These are phyloP conservation scores for Sciurus niger DNA, from an alignment of 2,113 vertebrate species.

Conservation along the genomic window DNA sequence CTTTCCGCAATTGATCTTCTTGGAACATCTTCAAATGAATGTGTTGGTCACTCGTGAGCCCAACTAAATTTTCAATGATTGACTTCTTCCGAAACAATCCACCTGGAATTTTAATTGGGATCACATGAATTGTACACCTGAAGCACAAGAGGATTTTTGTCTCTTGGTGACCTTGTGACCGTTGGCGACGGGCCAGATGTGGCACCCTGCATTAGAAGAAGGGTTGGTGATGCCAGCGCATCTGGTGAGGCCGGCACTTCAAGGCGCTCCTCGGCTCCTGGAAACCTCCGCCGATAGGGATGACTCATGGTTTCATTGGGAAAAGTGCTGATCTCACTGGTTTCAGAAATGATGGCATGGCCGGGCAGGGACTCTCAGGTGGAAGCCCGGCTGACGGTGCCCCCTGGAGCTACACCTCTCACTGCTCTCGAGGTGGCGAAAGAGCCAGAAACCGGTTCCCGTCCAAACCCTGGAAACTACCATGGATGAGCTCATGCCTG, in stretches of 20 bases:
- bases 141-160: constrained; percentile 2
- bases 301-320: constrained; percentile 81
- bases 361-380: constrained; percentile 59
- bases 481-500: constrained; percentile 48
- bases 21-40: constrained; percentile 26
- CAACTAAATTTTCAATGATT: not conserved
- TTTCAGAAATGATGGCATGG: constrained; percentile 75
- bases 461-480: constrained; percentile 77
- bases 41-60: constrained; percentile 1
- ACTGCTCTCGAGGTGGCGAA: constrained; percentile 71
- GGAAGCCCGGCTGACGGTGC: not conserved
- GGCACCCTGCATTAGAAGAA: not conserved
- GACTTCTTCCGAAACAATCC: constrained; percentile 49
- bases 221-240: not conserved
- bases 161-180: constrained; percentile 64
- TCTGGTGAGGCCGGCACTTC: constrained; percentile 70
- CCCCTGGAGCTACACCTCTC: constrained; percentile 56
- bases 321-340: constrained; percentile 80
- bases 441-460: constrained; percentile 72
- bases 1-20: constrained; percentile 28
- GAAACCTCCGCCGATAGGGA: constrained; percentile 58
- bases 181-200: not conserved
- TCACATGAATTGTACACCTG: not conserved
- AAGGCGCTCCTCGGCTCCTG: constrained; percentile 65
- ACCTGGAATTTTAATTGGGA: constrained; percentile 22